These are phyloP conservation scores for Phyllostomus discolor DNA, from an alignment of 2,113 vertebrate genomes.

Conservation along the genomic window DNA sequence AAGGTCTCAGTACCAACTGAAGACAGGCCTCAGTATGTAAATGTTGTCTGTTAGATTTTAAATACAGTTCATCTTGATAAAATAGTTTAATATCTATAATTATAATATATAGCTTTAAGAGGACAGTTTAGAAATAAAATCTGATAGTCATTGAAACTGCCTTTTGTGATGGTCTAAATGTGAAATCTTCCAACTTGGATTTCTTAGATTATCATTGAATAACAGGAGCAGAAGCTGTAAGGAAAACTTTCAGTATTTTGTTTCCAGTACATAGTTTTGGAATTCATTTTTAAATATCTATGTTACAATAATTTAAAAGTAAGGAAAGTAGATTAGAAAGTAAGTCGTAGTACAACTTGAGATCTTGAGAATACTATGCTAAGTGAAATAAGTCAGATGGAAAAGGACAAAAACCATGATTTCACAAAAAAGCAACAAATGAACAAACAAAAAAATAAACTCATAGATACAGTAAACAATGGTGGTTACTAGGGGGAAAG, in stretches of 20 bases:
- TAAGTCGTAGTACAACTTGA: background rate
- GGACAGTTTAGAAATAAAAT: background rate
- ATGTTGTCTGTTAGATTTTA: background rate
- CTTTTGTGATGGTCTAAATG: background rate
- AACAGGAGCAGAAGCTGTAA: background rate
- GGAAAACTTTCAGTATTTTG: background rate
- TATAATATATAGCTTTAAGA: background rate
- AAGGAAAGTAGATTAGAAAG: background rate
- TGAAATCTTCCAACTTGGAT: background rate
- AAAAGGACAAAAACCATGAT: background rate
- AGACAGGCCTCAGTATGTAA: background rate
- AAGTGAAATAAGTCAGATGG: background rate
- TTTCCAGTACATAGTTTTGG: slow-evolving; percentile 13
- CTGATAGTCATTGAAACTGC: background rate
- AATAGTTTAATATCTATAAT: slow-evolving; percentile 17
- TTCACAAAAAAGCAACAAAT: background rate
- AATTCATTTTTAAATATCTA: background rate
- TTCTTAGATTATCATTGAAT: background rate
- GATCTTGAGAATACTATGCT: background rate
- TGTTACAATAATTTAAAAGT: background rate
- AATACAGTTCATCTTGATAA: background rate
- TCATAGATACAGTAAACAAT: background rate
- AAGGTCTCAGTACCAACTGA: background rate
- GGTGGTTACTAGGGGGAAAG: background rate
- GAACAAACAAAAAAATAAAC: background rate